A percentile compares a stretch with the other conserved stretches of the same genome.
These are phyloP conservation scores for Fragum whitleyi DNA, from an alignment of 2,888 invertebrate genomes.

Conservation along the genomic window DNA sequence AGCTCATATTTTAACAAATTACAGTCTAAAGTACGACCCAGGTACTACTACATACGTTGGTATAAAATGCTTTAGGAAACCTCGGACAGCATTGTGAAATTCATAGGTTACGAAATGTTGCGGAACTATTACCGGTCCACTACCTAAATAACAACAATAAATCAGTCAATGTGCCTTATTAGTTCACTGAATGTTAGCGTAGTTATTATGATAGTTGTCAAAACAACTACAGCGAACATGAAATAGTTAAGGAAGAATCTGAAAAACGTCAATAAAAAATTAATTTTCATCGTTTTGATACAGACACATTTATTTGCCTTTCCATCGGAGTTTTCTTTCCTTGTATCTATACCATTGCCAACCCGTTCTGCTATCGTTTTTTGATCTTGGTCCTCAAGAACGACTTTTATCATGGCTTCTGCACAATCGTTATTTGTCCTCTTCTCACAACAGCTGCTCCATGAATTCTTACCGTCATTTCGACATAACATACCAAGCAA, in stretches of 20 bases:
- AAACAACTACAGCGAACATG: slow-evolving; percentile 1
- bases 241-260: not conserved
- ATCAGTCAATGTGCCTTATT: not conserved
- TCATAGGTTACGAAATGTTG: too few relatives aligned
- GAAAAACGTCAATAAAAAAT: not conserved
- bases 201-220: not conserved
- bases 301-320: not conserved
- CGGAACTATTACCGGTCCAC: too few relatives aligned
- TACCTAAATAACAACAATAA: too few relatives aligned
- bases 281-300: not conserved
- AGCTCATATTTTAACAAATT: too few relatives aligned
- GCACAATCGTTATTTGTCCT: not conserved
- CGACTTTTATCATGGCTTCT: not conserved
- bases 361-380: not conserved
- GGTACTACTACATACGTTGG: too few relatives aligned
- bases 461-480: not conserved
- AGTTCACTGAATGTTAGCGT: not conserved
- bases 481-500: not conserved
- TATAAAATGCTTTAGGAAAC: too few relatives aligned
- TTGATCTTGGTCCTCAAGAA: not conserved
- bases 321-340: not conserved
- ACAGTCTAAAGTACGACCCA: too few relatives aligned
- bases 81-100: too few relatives aligned
- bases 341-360: too few relatives aligned
- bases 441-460: too few relatives aligned